Evolutionary conservation across 2,113 vertebrate species (phyloP), one percentile per base, ranked within the genome.

Genomic region (Ammodytes dubius): DNA sequence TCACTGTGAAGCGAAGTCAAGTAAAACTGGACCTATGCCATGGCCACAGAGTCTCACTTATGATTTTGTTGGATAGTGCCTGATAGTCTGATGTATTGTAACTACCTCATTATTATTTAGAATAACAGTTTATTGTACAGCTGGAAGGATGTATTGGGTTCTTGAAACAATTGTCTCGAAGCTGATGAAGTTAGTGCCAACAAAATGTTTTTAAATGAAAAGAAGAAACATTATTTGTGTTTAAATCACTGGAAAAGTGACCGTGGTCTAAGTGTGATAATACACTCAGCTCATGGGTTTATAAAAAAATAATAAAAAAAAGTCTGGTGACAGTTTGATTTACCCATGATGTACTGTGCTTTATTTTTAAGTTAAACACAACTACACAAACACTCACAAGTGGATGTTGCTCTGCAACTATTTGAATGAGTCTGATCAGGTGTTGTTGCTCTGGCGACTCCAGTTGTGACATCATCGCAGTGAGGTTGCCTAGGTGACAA

Each of bases 371-470:
- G 2, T 39, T 50, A 61, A 63, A 42, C 52, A 7, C n/a, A 61
- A 43, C 37, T 13, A 6, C 15, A 53, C 7, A 57, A 66, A 61
- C 5, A 82, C 95, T 92, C 67, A 99, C 98, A 93, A 96, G 93
- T 0, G 93, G 90, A 53, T 97, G 95, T 69, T 95, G 92, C 89
- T 96, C 96, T 0, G 96, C 96, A 53, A 97, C 94, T 49, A 92
- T 86, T 19, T 97, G 97, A 77, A 97, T 88, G 67, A 99, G 96
- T 79, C 93, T 85, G 57, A 99, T 95, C 67, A 99, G 93, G 74
- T 99, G 97, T 9, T 96, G 97, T 10, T 96, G 96, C 73, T 97
- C 97, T 0, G 95, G 45, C 0, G 92, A 93, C 4, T 97, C 96
- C 89, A 98, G 93, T 54, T 93, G 93, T 37, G 95, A 78, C 95